phyloP scores from a whole-genome alignment of 2,797 vertebrate species.

The Poecilia velifera region DNA sequence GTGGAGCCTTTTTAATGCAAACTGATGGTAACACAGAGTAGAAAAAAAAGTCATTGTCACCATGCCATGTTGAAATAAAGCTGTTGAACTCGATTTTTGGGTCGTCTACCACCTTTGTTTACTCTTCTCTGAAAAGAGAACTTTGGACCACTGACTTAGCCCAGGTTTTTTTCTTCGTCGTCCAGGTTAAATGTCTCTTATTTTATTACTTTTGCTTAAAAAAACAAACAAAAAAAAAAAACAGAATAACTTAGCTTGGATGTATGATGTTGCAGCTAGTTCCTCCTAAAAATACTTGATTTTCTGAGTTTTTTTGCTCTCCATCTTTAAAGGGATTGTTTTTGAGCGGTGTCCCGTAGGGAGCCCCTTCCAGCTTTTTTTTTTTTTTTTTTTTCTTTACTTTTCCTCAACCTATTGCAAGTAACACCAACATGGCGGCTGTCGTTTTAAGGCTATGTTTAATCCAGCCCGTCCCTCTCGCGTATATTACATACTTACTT shows the following conservation, averaged over 20 bases:
- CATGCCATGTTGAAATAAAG: neutral
- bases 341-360: neutral
- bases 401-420: neutral
- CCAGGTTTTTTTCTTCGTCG: neutral
- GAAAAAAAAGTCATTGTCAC: neutral
- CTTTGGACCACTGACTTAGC: neutral
- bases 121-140: neutral
- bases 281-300: neutral
- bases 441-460: no score
- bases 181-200: neutral
- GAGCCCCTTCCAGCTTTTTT: neutral
- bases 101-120: neutral
- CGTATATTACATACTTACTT: neutral
- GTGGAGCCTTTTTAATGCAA: neutral
- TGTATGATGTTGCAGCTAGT: neutral
- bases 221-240: no score
- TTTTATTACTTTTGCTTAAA: neutral
- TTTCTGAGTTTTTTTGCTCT: neutral
- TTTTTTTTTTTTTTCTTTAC: neutral
- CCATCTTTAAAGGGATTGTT: neutral
- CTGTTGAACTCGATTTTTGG: neutral
- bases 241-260: neutral
- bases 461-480: neutral
- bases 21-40: neutral
- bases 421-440: neutral